A percentile compares a stretch with the other conserved stretches of the same genome.
Conservation (phyloP, 2,797 vertebrate species). For the Hydrolagus colliei region DNA sequence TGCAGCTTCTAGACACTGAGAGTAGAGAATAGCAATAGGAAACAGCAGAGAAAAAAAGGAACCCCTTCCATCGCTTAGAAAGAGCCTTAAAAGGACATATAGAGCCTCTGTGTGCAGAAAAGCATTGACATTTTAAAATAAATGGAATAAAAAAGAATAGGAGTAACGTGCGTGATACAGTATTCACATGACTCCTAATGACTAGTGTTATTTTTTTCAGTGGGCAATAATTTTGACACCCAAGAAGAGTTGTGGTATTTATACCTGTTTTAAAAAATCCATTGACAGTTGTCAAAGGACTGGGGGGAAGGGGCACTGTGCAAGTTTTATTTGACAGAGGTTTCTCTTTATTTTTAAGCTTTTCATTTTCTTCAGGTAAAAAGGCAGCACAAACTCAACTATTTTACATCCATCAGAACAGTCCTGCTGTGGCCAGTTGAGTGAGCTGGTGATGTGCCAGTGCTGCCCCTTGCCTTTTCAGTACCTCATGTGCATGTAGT, state of each 20-base stretch:
- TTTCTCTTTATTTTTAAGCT: conserved; percentile 40
- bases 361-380: conserved; percentile 48
- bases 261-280: conserved; percentile 56
- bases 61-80: neutral
- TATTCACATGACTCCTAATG: conserved; percentile 56
- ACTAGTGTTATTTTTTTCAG: conserved; percentile 41
- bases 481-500: conserved; percentile 51
- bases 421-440: conserved; percentile 38
- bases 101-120: neutral
- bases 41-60: neutral
- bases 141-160: neutral
- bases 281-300: neutral
- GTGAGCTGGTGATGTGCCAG: conserved; percentile 33
- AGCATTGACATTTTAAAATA: conserved; percentile 44
- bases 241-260: conserved; percentile 56
- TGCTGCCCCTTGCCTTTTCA: conserved; percentile 42
- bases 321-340: neutral
- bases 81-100: neutral
- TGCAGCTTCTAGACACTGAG: too few species aligned
- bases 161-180: neutral
- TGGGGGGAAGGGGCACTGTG: too few species aligned
- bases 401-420: conserved; percentile 44
- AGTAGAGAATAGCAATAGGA: too few species aligned
- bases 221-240: conserved; percentile 49
- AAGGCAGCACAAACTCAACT: conserved; percentile 48